Evolutionary conservation across 2,888 invertebrate genomes (phyloP).

Genomic region (Leucophenga montana): DNA sequence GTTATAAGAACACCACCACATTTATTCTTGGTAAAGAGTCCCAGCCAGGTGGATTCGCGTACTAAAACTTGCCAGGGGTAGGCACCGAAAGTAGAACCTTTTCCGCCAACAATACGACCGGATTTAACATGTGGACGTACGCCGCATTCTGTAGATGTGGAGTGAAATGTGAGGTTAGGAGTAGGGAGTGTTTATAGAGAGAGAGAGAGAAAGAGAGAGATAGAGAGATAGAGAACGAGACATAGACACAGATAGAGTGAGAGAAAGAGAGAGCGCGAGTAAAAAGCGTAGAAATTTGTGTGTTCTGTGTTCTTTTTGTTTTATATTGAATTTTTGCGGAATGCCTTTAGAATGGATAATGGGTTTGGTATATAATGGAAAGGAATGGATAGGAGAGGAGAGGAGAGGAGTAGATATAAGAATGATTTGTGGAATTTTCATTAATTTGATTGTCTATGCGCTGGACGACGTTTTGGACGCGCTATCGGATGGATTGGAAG

Average conservation of each 20-base stretch:
- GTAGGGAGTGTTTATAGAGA: constrained; percentile 70
- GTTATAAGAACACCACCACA: constrained; percentile 96
- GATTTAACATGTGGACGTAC: constrained; percentile 85
- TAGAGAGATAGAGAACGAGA: constrained; percentile 44
- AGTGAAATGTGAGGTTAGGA: constrained; percentile 73
- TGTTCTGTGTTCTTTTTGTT: constrained; percentile 13
- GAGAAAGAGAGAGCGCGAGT: constrained; percentile 36
- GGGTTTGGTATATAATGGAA: constrained; percentile 3
- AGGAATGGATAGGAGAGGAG: constrained; percentile 12
- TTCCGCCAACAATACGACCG: constrained; percentile 92
- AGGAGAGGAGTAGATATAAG: constrained; percentile 31
- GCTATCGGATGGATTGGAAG: constrained; percentile 43
- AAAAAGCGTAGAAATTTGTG: constrained; percentile 35
- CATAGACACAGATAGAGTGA: constrained; percentile 4
- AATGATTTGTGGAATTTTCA: constrained; percentile 35
- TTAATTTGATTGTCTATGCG: constrained; percentile 45
- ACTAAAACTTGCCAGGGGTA: constrained; percentile 96
- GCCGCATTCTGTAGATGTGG: constrained; percentile 84
- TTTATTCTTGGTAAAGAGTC: constrained; percentile 94
- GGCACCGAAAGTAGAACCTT: constrained; percentile 87
- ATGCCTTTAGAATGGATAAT: neutral
- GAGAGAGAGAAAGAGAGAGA: constrained; percentile 51
- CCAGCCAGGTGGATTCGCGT: constrained; percentile 93
- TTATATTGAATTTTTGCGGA: neutral
- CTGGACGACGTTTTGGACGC: constrained; percentile 55